Base-by-base conservation (phyloP, 2,113 vertebrate species). In the Macrotus californicus region DNA sequence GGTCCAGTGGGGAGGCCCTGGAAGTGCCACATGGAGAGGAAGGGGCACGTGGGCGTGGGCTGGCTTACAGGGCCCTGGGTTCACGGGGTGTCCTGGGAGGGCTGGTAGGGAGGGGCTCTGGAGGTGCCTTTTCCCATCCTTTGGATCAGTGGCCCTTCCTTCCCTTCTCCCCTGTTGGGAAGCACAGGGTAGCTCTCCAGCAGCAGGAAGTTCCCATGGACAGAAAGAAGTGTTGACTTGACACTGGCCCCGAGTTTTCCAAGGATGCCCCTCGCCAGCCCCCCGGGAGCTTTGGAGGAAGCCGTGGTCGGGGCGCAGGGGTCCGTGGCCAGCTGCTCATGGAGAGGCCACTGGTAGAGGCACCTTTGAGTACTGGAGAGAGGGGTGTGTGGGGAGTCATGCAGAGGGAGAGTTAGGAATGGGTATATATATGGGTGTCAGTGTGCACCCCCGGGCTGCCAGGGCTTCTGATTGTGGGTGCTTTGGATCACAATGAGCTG, bases 381-480 rank as follows among this genome's bases (percentile, higher is more conserved):
- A 39, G 29, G 61, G 29, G 12, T 48, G 2, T 1, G 8, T 3
- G 1, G 6, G 52, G 11, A 41, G 16, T 19, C 14, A 0, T 3
- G 9, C 36, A 3, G n/a, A 56, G 84, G 12, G 14, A 46, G 61
- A 18, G 16, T 34, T 56, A 24, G 67, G 26, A 72, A 7, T 26
- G 11, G 18, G 4, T 21, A 4, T 26, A 26, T 16, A 24, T 8
- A 41, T 48, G 34, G 39, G 29, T 39, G 76, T 67, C 29, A 3
- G 21, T 8, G 1, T 34, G 31, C 39, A 16, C 29, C 39, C 31
- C 5, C 7, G 81, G 39, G 29, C 50, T 36, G 5, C 15, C 7
- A 46, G 87, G 46, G 3, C 66, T 61, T 61, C 43, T 43, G 16
- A 41, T 19, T 9, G 16, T 72, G 43, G 85, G 48, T 48, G 43